Percentiles rank a stretch among this genome's conserved stretches.
phyloP scores from a whole-genome alignment of 2,888 invertebrate genomes.

The Blastobasis adustella region DNA sequence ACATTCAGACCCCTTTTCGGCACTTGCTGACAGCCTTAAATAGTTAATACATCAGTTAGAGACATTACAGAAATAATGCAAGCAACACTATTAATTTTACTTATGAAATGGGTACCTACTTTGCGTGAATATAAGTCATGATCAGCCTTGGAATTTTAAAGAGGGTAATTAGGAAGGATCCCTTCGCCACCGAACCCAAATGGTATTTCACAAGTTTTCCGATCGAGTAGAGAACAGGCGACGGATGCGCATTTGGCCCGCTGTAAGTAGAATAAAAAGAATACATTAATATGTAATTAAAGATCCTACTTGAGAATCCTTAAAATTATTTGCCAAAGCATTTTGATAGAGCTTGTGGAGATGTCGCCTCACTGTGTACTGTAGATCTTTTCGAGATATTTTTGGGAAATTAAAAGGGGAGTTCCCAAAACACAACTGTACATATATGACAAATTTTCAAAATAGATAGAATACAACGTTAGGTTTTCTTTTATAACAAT shows the following conservation, averaged over 20 bases:
- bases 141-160: slow-evolving; percentile 94
- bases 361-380: no score
- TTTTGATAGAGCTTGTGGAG: no score
- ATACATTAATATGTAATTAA: no score
- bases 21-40: slow-evolving; percentile 77
- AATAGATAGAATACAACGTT: no score
- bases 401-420: no score
- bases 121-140: slow-evolving; percentile 90
- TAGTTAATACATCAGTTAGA: not conserved
- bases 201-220: slow-evolving; percentile 90
- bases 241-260: slow-evolving; percentile 78
- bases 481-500: no score
- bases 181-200: slow-evolving; percentile 95
- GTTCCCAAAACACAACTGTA: no score
- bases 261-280: slow-evolving; percentile 44
- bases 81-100: not conserved
- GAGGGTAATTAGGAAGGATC: slow-evolving; percentile 93
- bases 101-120: slow-evolving; percentile 74
- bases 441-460: no score
- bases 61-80: not conserved
- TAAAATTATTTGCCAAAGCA: no score
- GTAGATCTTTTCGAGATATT: no score
- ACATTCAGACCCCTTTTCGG: slow-evolving; percentile 83
- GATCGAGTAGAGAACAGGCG: slow-evolving; percentile 82
- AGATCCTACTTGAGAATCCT: no score